Conservation (phyloP, 2,888 invertebrate genomes). For the Xestoiulus laeticollis region DNA sequence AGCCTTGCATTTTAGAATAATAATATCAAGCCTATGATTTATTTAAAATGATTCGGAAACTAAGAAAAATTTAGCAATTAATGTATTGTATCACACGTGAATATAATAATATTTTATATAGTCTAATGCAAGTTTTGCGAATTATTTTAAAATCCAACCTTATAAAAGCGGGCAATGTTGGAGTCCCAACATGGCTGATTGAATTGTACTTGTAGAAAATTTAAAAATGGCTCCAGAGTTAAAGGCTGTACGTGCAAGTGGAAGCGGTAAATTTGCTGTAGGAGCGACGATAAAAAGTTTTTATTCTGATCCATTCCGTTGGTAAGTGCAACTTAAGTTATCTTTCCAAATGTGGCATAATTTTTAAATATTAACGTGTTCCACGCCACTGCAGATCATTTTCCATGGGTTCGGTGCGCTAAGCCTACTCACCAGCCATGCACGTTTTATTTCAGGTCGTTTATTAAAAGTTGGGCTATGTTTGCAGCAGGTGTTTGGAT, state of each 20-base stretch:
- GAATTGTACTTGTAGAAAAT: not conserved
- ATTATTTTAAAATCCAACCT: not conserved
- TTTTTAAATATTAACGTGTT: not conserved
- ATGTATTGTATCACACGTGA: too few relatives aligned
- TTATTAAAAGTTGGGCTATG: slow-evolving; percentile 54
- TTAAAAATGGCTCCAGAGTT: slow-evolving; percentile 45
- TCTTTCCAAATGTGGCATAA: not conserved
- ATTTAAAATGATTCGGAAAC: too few relatives aligned
- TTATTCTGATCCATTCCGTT: slow-evolving; percentile 50
- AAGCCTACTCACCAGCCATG: not conserved
- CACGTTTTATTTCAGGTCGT: slow-evolving; percentile 49
- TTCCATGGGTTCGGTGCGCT: not conserved
- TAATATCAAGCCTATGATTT: not conserved
- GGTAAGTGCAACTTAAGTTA: slow-evolving; percentile 16
- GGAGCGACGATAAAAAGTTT: slow-evolving; percentile 45
- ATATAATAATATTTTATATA: not conserved
- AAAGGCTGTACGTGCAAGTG: not conserved
- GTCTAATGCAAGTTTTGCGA: not conserved
- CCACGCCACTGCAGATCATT: not conserved
- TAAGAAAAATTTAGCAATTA: not conserved
- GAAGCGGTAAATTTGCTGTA: not conserved
- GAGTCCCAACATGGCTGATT: not conserved
- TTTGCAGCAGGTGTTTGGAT: slow-evolving; percentile 55
- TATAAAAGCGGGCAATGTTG: not conserved
- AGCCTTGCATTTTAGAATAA: not conserved